A percentile compares a stretch with the other conserved stretches of the same genome.
phyloP scores from a whole-genome alignment of 2,113 vertebrate species.

The Anolis sagrei region DNA sequence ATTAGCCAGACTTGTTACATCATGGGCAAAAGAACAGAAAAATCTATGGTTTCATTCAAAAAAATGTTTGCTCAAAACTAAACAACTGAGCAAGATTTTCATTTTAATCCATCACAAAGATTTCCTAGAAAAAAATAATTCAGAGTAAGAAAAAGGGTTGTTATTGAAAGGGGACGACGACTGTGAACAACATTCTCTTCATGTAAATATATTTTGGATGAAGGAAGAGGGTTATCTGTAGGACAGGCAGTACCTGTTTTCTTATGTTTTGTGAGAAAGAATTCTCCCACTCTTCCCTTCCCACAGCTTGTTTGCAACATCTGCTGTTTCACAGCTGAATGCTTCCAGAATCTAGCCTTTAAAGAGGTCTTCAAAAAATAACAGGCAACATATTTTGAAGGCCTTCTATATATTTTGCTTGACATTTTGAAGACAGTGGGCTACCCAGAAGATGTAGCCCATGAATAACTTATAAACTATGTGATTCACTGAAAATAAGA shows the following conservation, averaged over 20 bases:
- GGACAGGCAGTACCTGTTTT: not conserved
- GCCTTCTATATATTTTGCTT: constrained; percentile 24
- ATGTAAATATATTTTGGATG: not conserved
- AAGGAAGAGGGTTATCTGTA: not conserved
- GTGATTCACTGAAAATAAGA: constrained; percentile 32
- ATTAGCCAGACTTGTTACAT: too few species aligned
- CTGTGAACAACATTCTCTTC: not conserved
- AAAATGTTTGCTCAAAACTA: too few species aligned
- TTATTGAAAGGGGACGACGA: not conserved
- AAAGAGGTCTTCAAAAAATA: constrained; percentile 7
- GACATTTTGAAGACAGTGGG: constrained; percentile 22
- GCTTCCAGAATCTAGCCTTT: constrained; percentile 29
- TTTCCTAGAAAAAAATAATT: not conserved
- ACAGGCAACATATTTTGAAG: constrained; percentile 10
- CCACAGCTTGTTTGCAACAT: not conserved
- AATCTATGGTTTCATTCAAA: too few species aligned
- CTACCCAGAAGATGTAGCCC: constrained; percentile 34
- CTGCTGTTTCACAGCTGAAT: constrained; percentile 30
- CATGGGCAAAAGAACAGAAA: too few species aligned
- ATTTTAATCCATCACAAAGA: not conserved
- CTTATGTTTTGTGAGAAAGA: not conserved
- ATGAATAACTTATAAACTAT: constrained; percentile 25
- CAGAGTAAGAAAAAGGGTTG: not conserved
- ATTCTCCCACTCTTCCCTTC: not conserved
- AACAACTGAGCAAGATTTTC: too few species aligned